Conservation (phyloP, 2,113 vertebrate genomes). For the Clinocottus analis region DNA sequence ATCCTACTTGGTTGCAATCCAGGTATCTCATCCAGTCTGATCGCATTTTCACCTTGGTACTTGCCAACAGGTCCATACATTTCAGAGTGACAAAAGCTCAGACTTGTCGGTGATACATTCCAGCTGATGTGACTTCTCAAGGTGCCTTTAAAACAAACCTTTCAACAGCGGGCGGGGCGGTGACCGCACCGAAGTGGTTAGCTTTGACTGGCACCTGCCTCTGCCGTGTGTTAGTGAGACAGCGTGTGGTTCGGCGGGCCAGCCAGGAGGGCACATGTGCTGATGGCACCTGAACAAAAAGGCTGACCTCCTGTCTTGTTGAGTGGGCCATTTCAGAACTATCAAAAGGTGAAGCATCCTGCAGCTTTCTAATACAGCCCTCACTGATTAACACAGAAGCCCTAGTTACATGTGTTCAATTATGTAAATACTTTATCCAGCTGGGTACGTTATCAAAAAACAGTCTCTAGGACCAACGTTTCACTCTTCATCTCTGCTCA, state of each 20-base stretch:
- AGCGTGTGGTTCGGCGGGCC: not conserved
- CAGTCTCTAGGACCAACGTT: not conserved
- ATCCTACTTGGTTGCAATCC: conserved; percentile 68
- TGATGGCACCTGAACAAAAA: conserved; percentile 76
- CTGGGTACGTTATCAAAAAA: conserved; percentile 1
- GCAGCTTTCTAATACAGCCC: conserved; percentile 51
- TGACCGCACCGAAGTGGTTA: conserved; percentile 5
- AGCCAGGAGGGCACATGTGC: conserved; percentile 62
- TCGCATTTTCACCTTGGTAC: conserved; percentile 34
- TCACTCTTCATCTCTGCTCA: not conserved
- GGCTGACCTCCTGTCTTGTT: conserved; percentile 53
- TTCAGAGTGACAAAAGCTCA: conserved; percentile 28
- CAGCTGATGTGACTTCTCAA: conserved; percentile 33
- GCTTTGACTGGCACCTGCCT: conserved; percentile 66
- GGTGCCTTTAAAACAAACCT: conserved; percentile 40
- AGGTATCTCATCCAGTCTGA: conserved; percentile 53
- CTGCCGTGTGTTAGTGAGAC: conserved; percentile 45
- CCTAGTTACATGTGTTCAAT: conserved; percentile 7
- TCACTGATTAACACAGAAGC: conserved; percentile 11
- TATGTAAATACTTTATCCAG: conserved; percentile 4
- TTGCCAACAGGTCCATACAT: conserved; percentile 32
- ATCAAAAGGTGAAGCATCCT: conserved; percentile 52
- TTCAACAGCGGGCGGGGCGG: conserved; percentile 29
- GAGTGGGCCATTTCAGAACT: conserved; percentile 43
- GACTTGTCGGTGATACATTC: conserved; percentile 17